Conservation (phyloP, 2,113 vertebrate genomes). For the Phalacrocorax pelagicus region DNA sequence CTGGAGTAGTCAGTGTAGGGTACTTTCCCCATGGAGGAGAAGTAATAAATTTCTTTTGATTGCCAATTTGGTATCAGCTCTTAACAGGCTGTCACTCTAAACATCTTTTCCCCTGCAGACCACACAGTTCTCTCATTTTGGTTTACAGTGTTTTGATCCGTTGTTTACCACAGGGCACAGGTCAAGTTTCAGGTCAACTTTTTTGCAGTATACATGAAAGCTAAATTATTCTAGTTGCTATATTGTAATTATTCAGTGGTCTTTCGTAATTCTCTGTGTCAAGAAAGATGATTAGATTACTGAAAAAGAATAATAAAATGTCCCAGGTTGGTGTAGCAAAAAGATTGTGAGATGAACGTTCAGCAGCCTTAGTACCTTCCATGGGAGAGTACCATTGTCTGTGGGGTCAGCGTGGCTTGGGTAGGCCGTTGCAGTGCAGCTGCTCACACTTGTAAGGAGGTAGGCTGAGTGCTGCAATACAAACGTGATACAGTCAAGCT, state of each 20-base stretch:
- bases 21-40: background rate
- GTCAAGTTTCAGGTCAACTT: background rate
- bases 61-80: background rate
- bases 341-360: background rate
- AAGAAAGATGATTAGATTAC: background rate
- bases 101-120: background rate
- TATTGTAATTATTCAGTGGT: background rate
- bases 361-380: background rate
- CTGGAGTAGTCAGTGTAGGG: background rate
- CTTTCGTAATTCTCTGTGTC: background rate
- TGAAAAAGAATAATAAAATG: background rate
- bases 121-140: background rate
- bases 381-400: background rate
- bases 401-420: background rate
- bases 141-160: background rate
- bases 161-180: background rate
- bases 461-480: background rate
- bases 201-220: background rate
- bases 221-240: background rate
- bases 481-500: background rate
- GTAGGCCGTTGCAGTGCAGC: background rate
- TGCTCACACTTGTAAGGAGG: background rate
- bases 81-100: background rate
- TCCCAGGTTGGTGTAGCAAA: background rate
- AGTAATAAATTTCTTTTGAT: background rate